phyloP scores from a whole-genome alignment of 2,888 invertebrate genomes.

The Julus scandinavius region DNA sequence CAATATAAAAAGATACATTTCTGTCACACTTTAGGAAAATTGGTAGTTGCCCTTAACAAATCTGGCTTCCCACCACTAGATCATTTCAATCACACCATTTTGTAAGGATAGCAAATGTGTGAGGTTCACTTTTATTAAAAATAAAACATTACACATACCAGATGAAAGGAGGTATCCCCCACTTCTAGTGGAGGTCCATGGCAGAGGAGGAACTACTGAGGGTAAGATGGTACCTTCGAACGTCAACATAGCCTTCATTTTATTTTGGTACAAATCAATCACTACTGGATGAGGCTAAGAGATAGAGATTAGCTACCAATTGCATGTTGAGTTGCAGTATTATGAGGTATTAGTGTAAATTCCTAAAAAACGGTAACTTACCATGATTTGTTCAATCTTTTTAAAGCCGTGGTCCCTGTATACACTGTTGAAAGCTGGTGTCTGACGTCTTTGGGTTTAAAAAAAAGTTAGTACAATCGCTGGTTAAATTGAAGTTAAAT shows the following conservation, averaged over 20 bases:
- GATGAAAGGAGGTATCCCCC: slow-evolving; percentile 79
- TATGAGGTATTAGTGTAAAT: too few species aligned
- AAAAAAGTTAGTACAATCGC: too few species aligned
- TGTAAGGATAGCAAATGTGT: too few species aligned
- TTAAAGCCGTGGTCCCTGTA: slow-evolving; percentile 54
- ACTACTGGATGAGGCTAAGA: slow-evolving; percentile 86
- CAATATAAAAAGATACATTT: too few species aligned
- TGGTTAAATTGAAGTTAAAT: too few species aligned
- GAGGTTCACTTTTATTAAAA: too few species aligned
- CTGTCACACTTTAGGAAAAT: too few species aligned
- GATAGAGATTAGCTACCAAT: too few species aligned
- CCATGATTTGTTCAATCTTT: slow-evolving; percentile 55
- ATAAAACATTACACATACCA: slow-evolving; percentile 1
- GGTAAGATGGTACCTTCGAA: slow-evolving; percentile 80
- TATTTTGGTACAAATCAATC: slow-evolving; percentile 75
- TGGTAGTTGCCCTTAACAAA: too few species aligned
- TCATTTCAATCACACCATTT: too few species aligned
- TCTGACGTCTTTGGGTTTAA: neutral
- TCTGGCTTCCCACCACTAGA: too few species aligned
- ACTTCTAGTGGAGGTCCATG: slow-evolving; percentile 77
- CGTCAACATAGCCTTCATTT: slow-evolving; percentile 75
- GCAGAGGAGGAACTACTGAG: slow-evolving; percentile 86
- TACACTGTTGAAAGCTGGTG: slow-evolving; percentile 54
- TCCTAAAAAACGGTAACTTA: neutral
- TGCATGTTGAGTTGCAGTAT: too few species aligned